Conservation (phyloP, 2,888 invertebrate species). For the Eudasyphora cyanicolor region DNA sequence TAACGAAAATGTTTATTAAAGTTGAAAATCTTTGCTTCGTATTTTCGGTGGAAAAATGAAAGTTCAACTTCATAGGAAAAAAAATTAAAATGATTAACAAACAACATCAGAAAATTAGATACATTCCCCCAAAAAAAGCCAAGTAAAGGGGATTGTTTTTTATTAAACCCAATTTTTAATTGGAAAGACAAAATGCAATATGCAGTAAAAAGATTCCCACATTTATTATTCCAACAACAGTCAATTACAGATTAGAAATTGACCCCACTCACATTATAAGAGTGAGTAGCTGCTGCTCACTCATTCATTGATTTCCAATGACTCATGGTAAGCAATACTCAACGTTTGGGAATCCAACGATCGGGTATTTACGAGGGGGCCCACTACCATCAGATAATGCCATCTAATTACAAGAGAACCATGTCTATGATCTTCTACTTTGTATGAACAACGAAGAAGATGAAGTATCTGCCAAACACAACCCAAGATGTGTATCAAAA, state of each 20-base stretch:
- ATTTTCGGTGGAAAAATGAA: not conserved
- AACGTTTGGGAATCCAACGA: not conserved
- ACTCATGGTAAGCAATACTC: not conserved
- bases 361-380: not conserved
- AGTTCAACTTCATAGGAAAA: not conserved
- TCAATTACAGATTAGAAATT: not conserved
- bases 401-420: not conserved
- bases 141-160: no score
- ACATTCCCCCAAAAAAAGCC: no score
- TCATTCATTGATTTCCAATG: not conserved
- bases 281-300: not conserved
- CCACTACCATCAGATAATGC: not conserved
- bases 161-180: not conserved
- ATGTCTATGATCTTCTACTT: not conserved
- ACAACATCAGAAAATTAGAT: not conserved
- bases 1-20: not conserved
- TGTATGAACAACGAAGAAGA: no score
- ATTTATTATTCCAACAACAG: not conserved
- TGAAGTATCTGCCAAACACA: not conserved
- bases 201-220: not conserved
- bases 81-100: constrained; percentile 33
- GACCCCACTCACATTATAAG: not conserved
- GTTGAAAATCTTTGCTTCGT: not conserved
- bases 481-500: no score
- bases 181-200: not conserved